Base-by-base conservation (phyloP, 1,140 invertebrate species). In the Eueides isabella region DNA sequence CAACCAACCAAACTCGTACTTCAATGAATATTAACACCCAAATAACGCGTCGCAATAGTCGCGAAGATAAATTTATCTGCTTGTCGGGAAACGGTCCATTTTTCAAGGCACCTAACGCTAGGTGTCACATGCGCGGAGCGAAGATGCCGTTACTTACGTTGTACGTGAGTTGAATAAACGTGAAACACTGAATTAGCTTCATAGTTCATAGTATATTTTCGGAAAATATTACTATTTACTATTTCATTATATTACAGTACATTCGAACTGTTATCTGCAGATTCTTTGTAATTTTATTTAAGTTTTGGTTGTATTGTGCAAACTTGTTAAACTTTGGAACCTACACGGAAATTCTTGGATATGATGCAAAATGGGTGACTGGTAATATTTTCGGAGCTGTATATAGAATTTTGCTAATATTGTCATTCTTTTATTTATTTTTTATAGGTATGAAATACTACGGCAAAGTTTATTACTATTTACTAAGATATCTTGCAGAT, bases 41-140 rank as follows among this genome's bases (percentile, higher is more conserved):
- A 88, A 87, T 88, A 91, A 88, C 86, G 84, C 75, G 76, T 85
- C 83, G 87, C 85, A 91, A 89, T 89, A 86, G 86, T 85, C 84
- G 82, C 76, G 80, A 80, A 87, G 89, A 92, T 91, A 91, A 91
- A 91, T 92, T 92, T 88, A 91, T 91, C 89, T 83, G 79, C 81
- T 80, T 76, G 83, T 85, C 85, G 88, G 89, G 85, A 91, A 92
- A 90, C 87, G 87, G 82, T 86, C 85, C 88, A 91, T 92, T 92
- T 92, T 92, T 92, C 91, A 92, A 85, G 80, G 87, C 90, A 89
- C 89, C 91, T 92, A 92, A 91, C 89, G 88, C 86, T 92, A 89
- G 91, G 89, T 92, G 91, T 92, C 91, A 91, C 91, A 91, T 82
- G 88, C 88, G 82, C 84, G 80, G 72, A 81, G 82, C 87, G 87